These are phyloP conservation scores for Dipodomys stephensi DNA, from an alignment of 2,113 vertebrate genomes.

Conservation along the genomic window DNA sequence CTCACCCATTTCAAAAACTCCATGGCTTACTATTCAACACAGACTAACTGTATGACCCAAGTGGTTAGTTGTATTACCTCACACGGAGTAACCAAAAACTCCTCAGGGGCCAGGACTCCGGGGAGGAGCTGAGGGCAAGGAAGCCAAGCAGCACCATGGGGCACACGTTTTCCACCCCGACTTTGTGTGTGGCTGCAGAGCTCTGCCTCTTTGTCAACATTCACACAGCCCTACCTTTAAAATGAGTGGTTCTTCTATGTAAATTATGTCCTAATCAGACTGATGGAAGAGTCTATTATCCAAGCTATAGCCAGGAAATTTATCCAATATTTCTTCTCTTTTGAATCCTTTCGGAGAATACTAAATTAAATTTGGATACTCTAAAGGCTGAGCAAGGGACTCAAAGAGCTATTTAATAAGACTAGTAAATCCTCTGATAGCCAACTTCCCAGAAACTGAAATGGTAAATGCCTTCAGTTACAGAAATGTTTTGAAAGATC, in stretches of 20 bases:
- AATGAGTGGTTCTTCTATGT: neutral
- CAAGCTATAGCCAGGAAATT: neutral
- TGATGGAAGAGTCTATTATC: neutral
- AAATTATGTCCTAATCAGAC: neutral
- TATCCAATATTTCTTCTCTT: conserved; percentile 4
- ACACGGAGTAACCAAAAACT: neutral
- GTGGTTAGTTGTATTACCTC: too few relatives aligned
- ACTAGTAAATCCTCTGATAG: neutral
- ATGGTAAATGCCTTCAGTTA: neutral
- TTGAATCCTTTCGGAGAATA: conserved; percentile 11
- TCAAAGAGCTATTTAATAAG: neutral
- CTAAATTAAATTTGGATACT: conserved; percentile 4
- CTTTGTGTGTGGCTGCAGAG: neutral
- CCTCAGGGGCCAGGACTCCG: neutral
- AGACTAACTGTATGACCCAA: neutral
- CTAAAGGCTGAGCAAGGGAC: neutral
- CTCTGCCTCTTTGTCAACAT: conserved; percentile 2
- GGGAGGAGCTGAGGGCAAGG: neutral
- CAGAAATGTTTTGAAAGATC: conserved; percentile 20
- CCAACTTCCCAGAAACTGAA: conserved; percentile 13
- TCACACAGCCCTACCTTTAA: neutral
- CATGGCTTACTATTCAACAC: neutral
- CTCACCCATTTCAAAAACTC: neutral
- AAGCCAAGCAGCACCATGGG: neutral
- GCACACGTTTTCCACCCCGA: neutral